Percentiles rank a stretch among this genome's conserved stretches.
phyloP scores from a whole-genome alignment of 2,797 vertebrate genomes.

The Rhinoraja longicauda region DNA sequence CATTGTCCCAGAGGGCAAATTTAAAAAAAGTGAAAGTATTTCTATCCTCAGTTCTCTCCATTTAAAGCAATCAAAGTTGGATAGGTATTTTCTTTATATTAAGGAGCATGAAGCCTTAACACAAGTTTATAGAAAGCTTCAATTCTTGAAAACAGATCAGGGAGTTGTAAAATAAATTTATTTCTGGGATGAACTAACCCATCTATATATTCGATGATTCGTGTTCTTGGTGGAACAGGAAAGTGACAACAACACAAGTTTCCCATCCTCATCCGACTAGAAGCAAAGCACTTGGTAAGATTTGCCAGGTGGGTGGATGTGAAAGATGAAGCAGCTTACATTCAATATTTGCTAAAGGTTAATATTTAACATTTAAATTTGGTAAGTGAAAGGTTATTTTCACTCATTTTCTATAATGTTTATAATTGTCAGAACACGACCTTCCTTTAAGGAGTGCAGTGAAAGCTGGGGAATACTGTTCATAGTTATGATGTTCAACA shows the following conservation, averaged over 20 bases:
- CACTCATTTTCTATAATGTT: too few species aligned
- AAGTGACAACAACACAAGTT: not conserved
- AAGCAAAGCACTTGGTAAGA: not conserved
- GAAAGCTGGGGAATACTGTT: too few species aligned
- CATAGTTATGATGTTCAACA: not conserved
- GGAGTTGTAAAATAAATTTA: not conserved
- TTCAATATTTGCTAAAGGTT: too few species aligned
- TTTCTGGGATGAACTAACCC: not conserved
- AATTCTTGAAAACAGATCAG: not conserved
- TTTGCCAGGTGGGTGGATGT: too few species aligned
- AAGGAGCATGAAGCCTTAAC: not conserved
- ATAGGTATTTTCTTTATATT: not conserved
- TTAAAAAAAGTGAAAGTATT: not conserved
- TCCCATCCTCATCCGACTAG: not conserved
- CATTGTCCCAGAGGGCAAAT: too few species aligned
- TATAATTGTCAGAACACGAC: too few species aligned
- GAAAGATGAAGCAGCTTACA: too few species aligned
- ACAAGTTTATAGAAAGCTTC: not conserved
- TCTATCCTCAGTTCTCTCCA: not conserved
- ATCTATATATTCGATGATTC: not conserved
- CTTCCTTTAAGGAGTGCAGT: too few species aligned
- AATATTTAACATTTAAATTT: too few species aligned
- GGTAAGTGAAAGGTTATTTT: too few species aligned
- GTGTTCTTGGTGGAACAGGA: not conserved
- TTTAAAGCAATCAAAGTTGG: not conserved